Conservation (phyloP, 2,888 invertebrate genomes). For the Chymomyza caudatula region DNA sequence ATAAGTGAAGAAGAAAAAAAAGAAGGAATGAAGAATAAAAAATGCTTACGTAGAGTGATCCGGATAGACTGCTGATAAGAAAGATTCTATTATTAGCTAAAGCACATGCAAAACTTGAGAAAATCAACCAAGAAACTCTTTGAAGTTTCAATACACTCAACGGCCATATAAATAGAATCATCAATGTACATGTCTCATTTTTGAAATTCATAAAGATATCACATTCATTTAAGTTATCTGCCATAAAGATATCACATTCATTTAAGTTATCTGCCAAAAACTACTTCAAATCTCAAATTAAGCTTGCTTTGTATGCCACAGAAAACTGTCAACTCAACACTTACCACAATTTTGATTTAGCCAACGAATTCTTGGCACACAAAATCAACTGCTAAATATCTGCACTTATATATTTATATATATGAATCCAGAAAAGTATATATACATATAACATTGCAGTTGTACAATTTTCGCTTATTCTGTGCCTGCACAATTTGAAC, state of each 20-base stretch:
- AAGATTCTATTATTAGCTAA: too few relatives aligned
- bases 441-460: not conserved
- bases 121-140: too few relatives aligned
- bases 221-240: not conserved
- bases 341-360: constrained; percentile 34
- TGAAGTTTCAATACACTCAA: too few relatives aligned
- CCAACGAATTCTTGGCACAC: not conserved
- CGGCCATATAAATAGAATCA: too few relatives aligned
- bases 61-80: too few relatives aligned
- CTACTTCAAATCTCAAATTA: not conserved
- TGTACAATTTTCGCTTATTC: not conserved
- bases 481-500: constrained; percentile 36
- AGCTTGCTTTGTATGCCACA: not conserved
- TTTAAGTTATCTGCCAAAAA: not conserved
- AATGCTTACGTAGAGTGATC: too few relatives aligned
- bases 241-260: not conserved
- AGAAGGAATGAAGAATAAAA: too few relatives aligned
- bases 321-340: constrained; percentile 37
- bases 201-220: not conserved
- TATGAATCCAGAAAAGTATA: not conserved
- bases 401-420: not conserved
- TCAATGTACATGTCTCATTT: too few relatives aligned
- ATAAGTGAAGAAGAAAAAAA: too few relatives aligned
- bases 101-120: too few relatives aligned
- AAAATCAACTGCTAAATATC: not conserved